Evolutionary conservation across 1,140 invertebrate species (phyloP).

Genomic region (Dinoponera quadriceps): DNA sequence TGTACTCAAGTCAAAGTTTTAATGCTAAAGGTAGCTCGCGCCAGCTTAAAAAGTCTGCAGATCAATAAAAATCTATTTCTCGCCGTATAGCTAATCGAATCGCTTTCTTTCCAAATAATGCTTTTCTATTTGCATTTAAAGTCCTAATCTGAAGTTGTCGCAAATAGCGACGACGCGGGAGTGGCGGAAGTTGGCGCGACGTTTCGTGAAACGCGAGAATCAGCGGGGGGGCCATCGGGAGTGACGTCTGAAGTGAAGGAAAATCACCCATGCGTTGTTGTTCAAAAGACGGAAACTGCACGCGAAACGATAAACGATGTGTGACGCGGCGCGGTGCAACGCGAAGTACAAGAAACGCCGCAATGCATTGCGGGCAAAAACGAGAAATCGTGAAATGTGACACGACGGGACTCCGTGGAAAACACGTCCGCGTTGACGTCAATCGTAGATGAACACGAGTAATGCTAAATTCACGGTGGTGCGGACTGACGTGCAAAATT

Average conservation of each 20-base stretch:
- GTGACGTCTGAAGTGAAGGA: background rate
- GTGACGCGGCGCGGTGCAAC: background rate
- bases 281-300: background rate
- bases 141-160: too few species aligned
- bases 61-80: too few species aligned
- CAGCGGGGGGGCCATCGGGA: background rate
- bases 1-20: too few species aligned
- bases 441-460: background rate
- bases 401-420: background rate
- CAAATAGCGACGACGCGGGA: background rate
- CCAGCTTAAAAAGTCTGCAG: too few species aligned
- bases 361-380: background rate
- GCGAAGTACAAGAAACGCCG: background rate
- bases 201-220: background rate
- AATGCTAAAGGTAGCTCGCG: too few species aligned
- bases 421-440: background rate
- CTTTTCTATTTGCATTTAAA: too few species aligned
- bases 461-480: background rate
- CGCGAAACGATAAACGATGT: slow-evolving; percentile 10
- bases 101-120: too few species aligned
- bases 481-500: background rate
- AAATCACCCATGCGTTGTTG: background rate
- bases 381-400: slow-evolving; percentile 18
- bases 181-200: background rate
- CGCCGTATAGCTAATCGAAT: too few species aligned